Evolutionary conservation across 2,888 invertebrate genomes (phyloP), one percentile per base, ranked within the genome.

Genomic region (Blera fallax): DNA sequence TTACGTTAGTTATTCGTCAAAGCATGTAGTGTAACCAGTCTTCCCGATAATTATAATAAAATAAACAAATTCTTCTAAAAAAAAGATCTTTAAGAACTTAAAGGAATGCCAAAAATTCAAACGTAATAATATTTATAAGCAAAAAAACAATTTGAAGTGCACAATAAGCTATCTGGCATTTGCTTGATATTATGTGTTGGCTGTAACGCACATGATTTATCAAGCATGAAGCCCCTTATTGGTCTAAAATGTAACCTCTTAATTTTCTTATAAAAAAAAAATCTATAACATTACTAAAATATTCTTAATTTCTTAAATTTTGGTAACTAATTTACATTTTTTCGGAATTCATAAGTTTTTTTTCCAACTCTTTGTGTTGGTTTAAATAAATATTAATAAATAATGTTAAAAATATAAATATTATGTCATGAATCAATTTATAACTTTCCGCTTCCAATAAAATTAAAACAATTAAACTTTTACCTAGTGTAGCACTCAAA

Each of bases 11-110:
- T 58, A 76, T 74, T 73, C 54, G 72, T 79, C 62, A 69, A 54
- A 62, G 54, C 45, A 69, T 48, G 65, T 83, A 83, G 60, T 50
- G 37, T 67, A 72, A 78, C 45, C 78, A 83, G 83, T 83, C 83
- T 83, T 83, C 83, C 83, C 83, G 34, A 67, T 67, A 54, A 48
- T 43, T 24, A 34, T 34, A 24, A 76, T 29, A 50, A 64, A 70
- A 37, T 7, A 45, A 58, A 10, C 11, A 52, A 76, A 58, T 24
- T 52, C n/a, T 65, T 58, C 37, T 50, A 70, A 69, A 40, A 8
- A 8, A 37, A 56, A n/a, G n/a, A n/a, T n/a, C n/a, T 34, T 62
- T 58, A 56, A 48, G 37, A 40, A 60, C 7, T 37, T 73, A 58
- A 64, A 34, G n/a, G 27, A 48, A 48, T 18, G 6, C 34, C 11